A percentile compares a stretch with the other conserved stretches of the same genome.
Evolutionary conservation across 2,113 vertebrate species (phyloP).

Genomic region (Hemicordylus capensis): DNA sequence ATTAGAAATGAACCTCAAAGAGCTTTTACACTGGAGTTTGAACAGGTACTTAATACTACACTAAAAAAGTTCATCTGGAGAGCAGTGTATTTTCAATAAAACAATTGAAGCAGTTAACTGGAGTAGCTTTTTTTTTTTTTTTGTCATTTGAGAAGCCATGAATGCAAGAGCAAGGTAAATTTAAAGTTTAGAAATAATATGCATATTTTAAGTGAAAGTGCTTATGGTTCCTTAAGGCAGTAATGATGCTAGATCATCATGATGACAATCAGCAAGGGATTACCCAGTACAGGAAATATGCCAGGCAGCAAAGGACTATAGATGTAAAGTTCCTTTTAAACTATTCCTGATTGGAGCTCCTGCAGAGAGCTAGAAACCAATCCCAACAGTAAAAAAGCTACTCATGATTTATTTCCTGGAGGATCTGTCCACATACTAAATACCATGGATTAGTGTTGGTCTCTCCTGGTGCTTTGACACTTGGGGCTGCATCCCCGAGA

Average conservation of each 20-base stretch:
- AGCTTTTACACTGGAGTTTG: constrained; percentile 20
- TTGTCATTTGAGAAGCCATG: constrained; percentile 46
- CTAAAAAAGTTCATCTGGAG: constrained; percentile 34
- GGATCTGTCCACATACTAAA: neutral
- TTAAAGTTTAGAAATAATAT: neutral
- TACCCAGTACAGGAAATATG: constrained; percentile 4
- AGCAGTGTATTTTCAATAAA: constrained; percentile 49
- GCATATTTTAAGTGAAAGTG: constrained; percentile 16
- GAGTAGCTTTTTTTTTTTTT: constrained; percentile 54
- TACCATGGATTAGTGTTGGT: neutral
- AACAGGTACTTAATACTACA: constrained; percentile 25
- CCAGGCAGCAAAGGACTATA: neutral
- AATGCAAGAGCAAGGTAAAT: neutral
- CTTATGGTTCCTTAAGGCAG: neutral
- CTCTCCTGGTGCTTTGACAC: no score
- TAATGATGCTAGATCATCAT: neutral
- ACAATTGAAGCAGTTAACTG: constrained; percentile 58
- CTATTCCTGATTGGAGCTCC: neutral
- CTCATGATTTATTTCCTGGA: neutral
- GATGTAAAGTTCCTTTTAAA: neutral
- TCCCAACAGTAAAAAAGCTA: neutral
- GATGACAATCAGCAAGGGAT: neutral
- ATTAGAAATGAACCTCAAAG: constrained; percentile 51
- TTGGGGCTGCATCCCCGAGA: no score
- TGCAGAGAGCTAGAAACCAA: constrained; percentile 12